Evolutionary conservation across 2,113 vertebrate genomes (phyloP), one percentile per base, ranked within the genome.

Genomic region (Marmota flaviventris): DNA sequence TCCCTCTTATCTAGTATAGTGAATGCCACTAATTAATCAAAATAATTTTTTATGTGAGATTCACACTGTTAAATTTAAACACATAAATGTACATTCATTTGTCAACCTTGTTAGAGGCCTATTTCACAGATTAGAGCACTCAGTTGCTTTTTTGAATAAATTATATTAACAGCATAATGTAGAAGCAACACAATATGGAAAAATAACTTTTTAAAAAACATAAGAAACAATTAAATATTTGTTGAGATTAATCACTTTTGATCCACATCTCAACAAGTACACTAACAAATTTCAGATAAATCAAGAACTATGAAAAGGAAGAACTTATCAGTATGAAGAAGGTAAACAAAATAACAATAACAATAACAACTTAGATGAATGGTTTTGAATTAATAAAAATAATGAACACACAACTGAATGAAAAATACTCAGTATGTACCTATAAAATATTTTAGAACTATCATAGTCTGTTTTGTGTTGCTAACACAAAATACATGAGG

Each of bases 181-280:
- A 77, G 25, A 58, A 58, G 20, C 22, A 72, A 51, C 10, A 34
- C 1, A 48, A 75, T 8, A 85, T 91, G 83, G 9, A 69, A 61
- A 53, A 25, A 78, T 20, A 83, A 67, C 45, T 87, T 85, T 56
- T 56, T 72, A 17, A 56, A 81, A 96, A 87, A 91, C 32, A 86
- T 34, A 76, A 73, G 12, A 86, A 67, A 4, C n/a, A 92, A 58
- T 61, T 85, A 95, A 90, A 56, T 79, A 67, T 42, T 8, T 69
- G n/a, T 90, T n/a, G 16, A 32, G n/a, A 89, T 89, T 63, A 89
- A 81, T 92, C 39, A 39, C 51, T 76, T 91, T 85, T 94, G 51
- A 81, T 14, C 34, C 27, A 85, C 56, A 69, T 17, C 34, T 91
- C 34, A 77, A 94, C 69, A 93, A 79, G 27, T 51, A 82, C 29